Evolutionary conservation across 2,888 invertebrate species (phyloP).

Genomic region (Athetis lepigone): DNA sequence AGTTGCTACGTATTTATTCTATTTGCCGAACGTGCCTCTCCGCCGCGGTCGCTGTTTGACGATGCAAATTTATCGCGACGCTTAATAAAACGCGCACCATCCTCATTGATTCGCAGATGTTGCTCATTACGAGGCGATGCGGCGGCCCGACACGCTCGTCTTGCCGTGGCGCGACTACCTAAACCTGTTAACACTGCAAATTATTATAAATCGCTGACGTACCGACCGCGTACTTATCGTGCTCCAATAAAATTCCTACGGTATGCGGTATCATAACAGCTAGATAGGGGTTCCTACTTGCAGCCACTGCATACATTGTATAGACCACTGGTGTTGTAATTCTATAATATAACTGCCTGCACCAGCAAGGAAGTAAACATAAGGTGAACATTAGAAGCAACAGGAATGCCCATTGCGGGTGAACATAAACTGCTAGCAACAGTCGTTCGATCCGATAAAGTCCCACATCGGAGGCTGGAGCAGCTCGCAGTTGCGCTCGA

Average conservation of each 20-base stretch:
- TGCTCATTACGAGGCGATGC: slow-evolving; percentile 81
- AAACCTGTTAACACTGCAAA: slow-evolving; percentile 77
- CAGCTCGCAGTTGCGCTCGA: slow-evolving; percentile 71
- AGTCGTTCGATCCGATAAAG: slow-evolving; percentile 81
- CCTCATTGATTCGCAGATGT: slow-evolving; percentile 86
- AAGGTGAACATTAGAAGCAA: slow-evolving; percentile 76
- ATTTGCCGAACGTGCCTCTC: slow-evolving; percentile 88
- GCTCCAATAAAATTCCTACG: slow-evolving; percentile 38
- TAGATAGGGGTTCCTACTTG: slow-evolving; percentile 21
- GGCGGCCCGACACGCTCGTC: slow-evolving; percentile 63
- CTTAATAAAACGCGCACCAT: slow-evolving; percentile 86
- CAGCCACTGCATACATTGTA: slow-evolving; percentile 29
- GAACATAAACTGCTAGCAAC: slow-evolving; percentile 77
- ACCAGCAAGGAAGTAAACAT: slow-evolving; percentile 69
- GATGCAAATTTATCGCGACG: slow-evolving; percentile 89
- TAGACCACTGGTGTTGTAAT: slow-evolving; percentile 33
- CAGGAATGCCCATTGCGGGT: slow-evolving; percentile 76
- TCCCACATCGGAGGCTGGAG: slow-evolving; percentile 72
- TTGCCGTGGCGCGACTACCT: slow-evolving; percentile 67
- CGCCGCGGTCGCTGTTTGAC: slow-evolving; percentile 85
- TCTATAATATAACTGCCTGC: slow-evolving; percentile 52
- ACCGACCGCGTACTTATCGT: slow-evolving; percentile 64
- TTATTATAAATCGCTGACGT: slow-evolving; percentile 75
- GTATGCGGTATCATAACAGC: slow-evolving; percentile 25
- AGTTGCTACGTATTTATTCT: slow-evolving; percentile 86